A percentile compares a stretch with the other conserved stretches of the same genome.
These are phyloP conservation scores for Drosophila sucinea DNA, from an alignment of 1,140 invertebrate species.

Conservation along the genomic window DNA sequence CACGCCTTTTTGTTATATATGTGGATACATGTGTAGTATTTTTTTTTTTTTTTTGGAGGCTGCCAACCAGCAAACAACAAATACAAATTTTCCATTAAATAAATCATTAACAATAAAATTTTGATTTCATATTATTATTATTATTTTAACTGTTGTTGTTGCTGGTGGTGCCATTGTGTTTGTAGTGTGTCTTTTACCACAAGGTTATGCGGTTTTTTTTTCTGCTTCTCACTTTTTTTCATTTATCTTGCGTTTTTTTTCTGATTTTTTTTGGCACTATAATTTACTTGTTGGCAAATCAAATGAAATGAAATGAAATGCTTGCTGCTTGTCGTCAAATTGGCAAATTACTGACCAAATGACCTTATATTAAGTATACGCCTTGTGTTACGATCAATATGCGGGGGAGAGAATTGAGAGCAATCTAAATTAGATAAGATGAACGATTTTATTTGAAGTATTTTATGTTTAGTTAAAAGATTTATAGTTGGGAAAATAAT, in stretches of 20 bases:
- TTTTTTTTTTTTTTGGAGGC: constrained; percentile 53
- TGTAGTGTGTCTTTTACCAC: constrained; percentile 69
- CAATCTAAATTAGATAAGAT: constrained; percentile 10
- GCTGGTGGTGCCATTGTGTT: constrained; percentile 39
- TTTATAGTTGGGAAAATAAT: too few relatives aligned
- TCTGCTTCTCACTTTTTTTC: constrained; percentile 34
- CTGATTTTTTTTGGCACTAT: constrained; percentile 55
- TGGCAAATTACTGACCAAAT: constrained; percentile 68
- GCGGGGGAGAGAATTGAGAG: constrained; percentile 2
- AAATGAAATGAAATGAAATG: constrained; percentile 63
- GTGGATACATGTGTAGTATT: neutral
- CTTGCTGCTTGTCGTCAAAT: constrained; percentile 70
- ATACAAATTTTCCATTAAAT: constrained; percentile 69
- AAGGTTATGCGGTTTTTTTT: constrained; percentile 61
- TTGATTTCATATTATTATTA: constrained; percentile 13
- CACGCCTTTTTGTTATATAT: constrained; percentile 56
- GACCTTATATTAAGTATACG: constrained; percentile 76
- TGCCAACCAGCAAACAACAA: constrained; percentile 46
- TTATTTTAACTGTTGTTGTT: constrained; percentile 36
- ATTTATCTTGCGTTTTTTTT: constrained; percentile 45
- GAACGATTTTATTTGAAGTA: neutral
- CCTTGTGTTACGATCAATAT: constrained; percentile 28
- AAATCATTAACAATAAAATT: constrained; percentile 70
- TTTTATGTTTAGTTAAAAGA: neutral
- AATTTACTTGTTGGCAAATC: constrained; percentile 79